Base-by-base conservation (phyloP, 1,140 invertebrate species). In the Caenorhabditis briggsae region DNA sequence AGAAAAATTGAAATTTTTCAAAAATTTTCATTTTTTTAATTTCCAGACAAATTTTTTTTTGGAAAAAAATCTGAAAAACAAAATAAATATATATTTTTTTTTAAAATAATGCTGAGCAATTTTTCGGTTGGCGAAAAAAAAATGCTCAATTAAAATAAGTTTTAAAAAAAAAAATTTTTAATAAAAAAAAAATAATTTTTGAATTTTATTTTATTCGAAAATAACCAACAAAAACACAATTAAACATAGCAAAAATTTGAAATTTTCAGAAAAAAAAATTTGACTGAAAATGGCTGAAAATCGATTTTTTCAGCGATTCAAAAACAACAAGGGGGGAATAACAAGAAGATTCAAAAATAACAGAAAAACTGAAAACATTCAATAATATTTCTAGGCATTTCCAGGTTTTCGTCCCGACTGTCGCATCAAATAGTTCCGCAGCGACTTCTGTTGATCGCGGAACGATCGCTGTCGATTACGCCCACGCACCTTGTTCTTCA, bases 381-480 rank as follows among this genome's bases (percentile, higher is more conserved):
- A 18, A 25, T n/a, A 33, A 16, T n/a, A n/a, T 50, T 78, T 58
- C 18, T 83, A 41, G 0, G 33, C 33, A 33, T 33, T 33, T 33
- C 33, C 33, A 33, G 85, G 82, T 64, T 88, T 89, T 41, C 83
- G 41, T 56, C 91, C 91, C 16, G 86, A 58, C 64, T 91, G 91
- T 48, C 87, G 23, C 8, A 92, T 84, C 59, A 92, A 82, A 86
- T 92, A 92, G 12, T 90, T 90, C 20, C 90, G 59, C n/a, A 92
- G 82, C 41, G 65, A 82, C 9, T 84, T 83, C 88, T 92, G 91
- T 33, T 89, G 89, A 82, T 92, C 91, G 2, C 89, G 64, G 89
- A 92, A 92, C 2, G 88, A 88, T 23, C 91, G 83, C 53, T 92
- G 89, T 11, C 92, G 87, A 70, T 92, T 92, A 41, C 90, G 90